These are phyloP conservation scores for Conopomorpha cramerella DNA, from an alignment of 1,140 invertebrate genomes.

Conservation along the genomic window DNA sequence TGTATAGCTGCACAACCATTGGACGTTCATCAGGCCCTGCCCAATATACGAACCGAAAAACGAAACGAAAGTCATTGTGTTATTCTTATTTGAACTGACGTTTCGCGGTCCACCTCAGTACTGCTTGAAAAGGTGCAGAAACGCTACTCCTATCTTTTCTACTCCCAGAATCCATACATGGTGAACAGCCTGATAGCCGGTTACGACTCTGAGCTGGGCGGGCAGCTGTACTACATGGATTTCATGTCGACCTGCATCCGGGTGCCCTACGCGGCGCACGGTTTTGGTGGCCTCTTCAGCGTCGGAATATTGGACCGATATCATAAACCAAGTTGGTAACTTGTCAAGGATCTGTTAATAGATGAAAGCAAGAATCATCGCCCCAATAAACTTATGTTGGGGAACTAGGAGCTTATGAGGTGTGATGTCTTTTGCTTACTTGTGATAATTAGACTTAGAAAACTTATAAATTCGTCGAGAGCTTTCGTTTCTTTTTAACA, in stretches of 20 bases:
- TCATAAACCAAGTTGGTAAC: slow-evolving; percentile 74
- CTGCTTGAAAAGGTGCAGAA: too few species aligned
- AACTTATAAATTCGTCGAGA: too few species aligned
- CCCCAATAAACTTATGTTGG: too few species aligned
- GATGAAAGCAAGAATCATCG: too few species aligned
- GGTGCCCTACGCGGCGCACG: slow-evolving; percentile 88
- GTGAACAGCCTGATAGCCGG: slow-evolving; percentile 89
- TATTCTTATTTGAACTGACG: not conserved
- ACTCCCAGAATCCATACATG: slow-evolving; percentile 73
- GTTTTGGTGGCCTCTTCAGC: slow-evolving; percentile 91
- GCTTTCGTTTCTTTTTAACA: too few species aligned
- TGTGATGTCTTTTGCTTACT: too few species aligned
- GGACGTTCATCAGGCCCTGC: not conserved
- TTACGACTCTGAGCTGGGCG: slow-evolving; percentile 74
- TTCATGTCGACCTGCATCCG: slow-evolving; percentile 86
- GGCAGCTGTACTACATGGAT: slow-evolving; percentile 87
- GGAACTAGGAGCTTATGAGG: too few species aligned
- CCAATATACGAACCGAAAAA: not conserved
- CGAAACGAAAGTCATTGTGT: not conserved
- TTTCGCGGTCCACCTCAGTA: too few species aligned
- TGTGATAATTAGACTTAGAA: too few species aligned
- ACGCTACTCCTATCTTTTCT: too few species aligned
- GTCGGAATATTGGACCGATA: slow-evolving; percentile 89
- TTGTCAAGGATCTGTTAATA: too few species aligned
- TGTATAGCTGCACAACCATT: too few species aligned